Evolutionary conservation across 2,888 invertebrate species (phyloP).

Genomic region (Sinhomidia bicolor): DNA sequence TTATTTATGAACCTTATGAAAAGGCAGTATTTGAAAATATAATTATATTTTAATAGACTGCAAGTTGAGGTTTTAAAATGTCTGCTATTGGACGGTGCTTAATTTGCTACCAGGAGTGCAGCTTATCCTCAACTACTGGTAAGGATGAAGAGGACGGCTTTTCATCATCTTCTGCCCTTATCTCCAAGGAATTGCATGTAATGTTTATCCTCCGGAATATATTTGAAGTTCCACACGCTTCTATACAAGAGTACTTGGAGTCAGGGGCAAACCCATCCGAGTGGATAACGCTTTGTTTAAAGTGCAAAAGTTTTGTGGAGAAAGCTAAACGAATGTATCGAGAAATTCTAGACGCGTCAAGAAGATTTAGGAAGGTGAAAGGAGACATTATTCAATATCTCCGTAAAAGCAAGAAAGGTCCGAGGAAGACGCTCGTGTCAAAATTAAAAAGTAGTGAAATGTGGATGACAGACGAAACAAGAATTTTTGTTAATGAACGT

Average conservation of each 20-base stretch:
- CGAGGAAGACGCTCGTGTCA: background rate
- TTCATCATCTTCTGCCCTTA: background rate
- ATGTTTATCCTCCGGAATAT: conserved; percentile 23
- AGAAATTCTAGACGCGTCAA: background rate
- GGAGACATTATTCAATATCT: background rate
- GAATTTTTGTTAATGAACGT: background rate
- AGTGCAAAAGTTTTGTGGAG: background rate
- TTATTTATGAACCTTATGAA: too few species aligned
- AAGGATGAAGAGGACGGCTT: background rate
- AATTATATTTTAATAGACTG: too few species aligned
- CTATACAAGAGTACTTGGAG: background rate
- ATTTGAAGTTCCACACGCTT: background rate
- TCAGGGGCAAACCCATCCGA: background rate
- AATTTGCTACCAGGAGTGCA: background rate
- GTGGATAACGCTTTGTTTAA: background rate
- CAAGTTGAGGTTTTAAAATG: too few species aligned
- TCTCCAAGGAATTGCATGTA: background rate
- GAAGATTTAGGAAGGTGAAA: conserved; percentile 8
- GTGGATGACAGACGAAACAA: background rate
- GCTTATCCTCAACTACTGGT: background rate
- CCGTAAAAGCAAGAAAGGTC: background rate
- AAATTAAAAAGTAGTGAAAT: background rate
- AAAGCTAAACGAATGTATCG: background rate
- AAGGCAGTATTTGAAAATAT: too few species aligned
- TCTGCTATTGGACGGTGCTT: background rate